A percentile compares a stretch with the other conserved stretches of the same genome.
phyloP scores from a whole-genome alignment of 2,113 vertebrate genomes.

The Cebus imitator region DNA sequence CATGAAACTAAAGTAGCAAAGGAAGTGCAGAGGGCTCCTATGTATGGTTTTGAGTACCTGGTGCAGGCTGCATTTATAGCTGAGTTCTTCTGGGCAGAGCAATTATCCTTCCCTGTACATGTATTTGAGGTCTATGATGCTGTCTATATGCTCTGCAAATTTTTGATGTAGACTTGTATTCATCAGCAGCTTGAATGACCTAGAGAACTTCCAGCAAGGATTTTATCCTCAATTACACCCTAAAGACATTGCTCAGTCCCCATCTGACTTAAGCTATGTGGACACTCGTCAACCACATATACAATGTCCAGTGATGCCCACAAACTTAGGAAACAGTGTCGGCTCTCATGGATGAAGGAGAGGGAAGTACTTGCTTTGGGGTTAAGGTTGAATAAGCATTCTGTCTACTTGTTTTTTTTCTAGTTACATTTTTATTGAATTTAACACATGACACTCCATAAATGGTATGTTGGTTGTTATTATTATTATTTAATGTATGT shows the following conservation, averaged over 20 bases:
- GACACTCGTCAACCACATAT: too few species aligned
- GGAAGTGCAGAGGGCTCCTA: neutral
- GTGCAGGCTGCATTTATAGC: neutral
- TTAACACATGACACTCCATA: neutral
- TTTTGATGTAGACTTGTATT: neutral
- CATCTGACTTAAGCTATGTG: neutral
- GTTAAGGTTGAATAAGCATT: neutral
- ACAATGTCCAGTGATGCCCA: neutral
- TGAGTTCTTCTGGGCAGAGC: neutral
- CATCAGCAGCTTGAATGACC: neutral
- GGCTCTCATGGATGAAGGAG: neutral
- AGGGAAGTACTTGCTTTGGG: neutral
- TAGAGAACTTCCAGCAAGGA: neutral
- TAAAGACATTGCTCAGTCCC: neutral
- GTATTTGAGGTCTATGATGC: neutral
- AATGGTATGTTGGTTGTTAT: neutral
- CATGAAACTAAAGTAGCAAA: neutral
- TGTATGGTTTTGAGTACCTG: neutral
- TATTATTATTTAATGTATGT: neutral
- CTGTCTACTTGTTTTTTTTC: neutral
- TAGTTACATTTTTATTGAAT: neutral
- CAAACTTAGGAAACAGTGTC: neutral
- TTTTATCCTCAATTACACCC: neutral
- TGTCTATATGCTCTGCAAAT: neutral
- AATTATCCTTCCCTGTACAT: neutral